A percentile compares a stretch with the other conserved stretches of the same genome.
phyloP scores from a whole-genome alignment of 2,797 vertebrate genomes.

The Borostomias antarcticus region DNA sequence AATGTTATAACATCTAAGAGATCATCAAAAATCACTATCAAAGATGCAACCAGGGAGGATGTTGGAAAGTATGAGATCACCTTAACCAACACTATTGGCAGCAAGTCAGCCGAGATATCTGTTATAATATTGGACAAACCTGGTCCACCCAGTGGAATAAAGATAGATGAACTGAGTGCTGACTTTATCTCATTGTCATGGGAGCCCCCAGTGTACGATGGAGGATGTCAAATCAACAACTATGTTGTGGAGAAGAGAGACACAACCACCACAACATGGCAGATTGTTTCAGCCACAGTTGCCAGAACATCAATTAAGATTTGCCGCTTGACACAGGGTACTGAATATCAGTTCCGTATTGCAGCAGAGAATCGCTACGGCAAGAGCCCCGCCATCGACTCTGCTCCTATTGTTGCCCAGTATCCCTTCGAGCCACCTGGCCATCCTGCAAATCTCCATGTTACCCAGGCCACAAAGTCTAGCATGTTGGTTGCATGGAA shows the following conservation, averaged over 20 bases:
- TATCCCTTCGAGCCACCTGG: slow-evolving; percentile 93
- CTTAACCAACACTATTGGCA: slow-evolving; percentile 85
- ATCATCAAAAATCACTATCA: slow-evolving; percentile 85
- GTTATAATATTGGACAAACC: slow-evolving; percentile 94
- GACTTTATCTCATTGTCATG: slow-evolving; percentile 91
- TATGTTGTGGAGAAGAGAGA: slow-evolving; percentile 96
- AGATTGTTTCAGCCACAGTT: slow-evolving; percentile 90
- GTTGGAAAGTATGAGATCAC: slow-evolving; percentile 88
- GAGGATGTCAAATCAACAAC: slow-evolving; percentile 95
- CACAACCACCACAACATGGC: slow-evolving; percentile 89
- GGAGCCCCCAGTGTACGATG: slow-evolving; percentile 90
- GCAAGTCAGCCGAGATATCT: slow-evolving; percentile 79
- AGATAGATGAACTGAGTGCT: slow-evolving; percentile 89
- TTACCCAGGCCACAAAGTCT: slow-evolving; percentile 87
- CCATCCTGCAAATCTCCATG: slow-evolving; percentile 81
- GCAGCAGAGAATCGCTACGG: slow-evolving; percentile 96
- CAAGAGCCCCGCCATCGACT: slow-evolving; percentile 86
- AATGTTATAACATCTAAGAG: slow-evolving; percentile 86
- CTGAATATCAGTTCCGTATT: slow-evolving; percentile 94
- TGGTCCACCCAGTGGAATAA: slow-evolving; percentile 85
- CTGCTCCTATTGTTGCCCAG: slow-evolving; percentile 85
- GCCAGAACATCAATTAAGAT: slow-evolving; percentile 95
- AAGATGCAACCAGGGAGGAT: slow-evolving; percentile 88
- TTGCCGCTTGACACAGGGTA: slow-evolving; percentile 84
- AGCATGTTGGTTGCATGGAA: slow-evolving; percentile 88